Evolutionary conservation across 2,888 invertebrate genomes (phyloP), one percentile per base, ranked within the genome.

Genomic region (Craniophora ligustri): DNA sequence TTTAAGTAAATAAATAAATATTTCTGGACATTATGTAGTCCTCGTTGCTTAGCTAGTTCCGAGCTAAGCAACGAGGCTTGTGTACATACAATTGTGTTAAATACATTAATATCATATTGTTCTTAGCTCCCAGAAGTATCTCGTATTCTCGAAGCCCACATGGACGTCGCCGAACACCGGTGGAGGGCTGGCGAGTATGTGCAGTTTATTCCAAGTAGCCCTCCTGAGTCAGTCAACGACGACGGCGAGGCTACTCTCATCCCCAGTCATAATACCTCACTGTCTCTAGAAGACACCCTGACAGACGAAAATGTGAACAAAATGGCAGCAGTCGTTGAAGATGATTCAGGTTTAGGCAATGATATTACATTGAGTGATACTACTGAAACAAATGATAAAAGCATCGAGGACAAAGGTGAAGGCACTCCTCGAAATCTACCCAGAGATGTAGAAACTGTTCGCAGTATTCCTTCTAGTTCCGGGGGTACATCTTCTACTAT

Each of bases 101-200:
- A 21, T 21, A 8, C 7, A n/a, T n/a, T 21, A 21, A 21, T 10
- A 3, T 8, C 8, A 23, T n/a, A 3, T 26, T 1, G n/a, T 5
- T 26, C n/a, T 26, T 5, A 93, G 93, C 67, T 93, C 0, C 89
- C 92, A 3, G 92, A 90, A 76, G 92, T 91, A 8, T 92, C 92
- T 0, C 82, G 82, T 2, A 84, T 92, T 5, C 67, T 93, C 1
- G 88, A 91, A 69, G 87, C 77, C 0, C 91, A 89, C 58, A 89
- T 93, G 77, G 85, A 84, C 11, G 83, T 79, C 10, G 86, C 88
- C 0, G 91, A 89, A 54, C 84, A 86, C 51, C 76, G 84, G 49
- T 86, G 88, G 85, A 78, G 87, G 0, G 80, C 85, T 0, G 86
- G 84, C 0, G 79, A 81, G 15, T 82, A 72, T 32, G 75, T 81